Percentiles rank a stretch among this genome's conserved stretches.
Conservation (phyloP, 2,113 vertebrate species). For the Lontra canadensis region DNA sequence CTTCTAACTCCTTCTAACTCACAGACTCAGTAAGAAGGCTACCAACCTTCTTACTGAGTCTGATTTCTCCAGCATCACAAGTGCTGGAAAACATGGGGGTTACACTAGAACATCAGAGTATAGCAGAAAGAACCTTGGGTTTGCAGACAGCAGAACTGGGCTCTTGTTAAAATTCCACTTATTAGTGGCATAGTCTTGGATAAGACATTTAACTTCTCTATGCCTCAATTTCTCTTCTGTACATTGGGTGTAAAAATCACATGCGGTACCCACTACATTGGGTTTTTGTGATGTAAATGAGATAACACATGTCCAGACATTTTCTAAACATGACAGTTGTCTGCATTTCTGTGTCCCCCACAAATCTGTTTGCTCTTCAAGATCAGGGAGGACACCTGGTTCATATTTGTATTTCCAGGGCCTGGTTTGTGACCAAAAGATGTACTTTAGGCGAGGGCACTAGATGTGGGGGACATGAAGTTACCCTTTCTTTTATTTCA, state of each 20-base stretch:
- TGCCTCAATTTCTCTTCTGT: background rate
- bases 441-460: background rate
- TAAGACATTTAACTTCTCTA: background rate
- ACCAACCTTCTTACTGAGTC: background rate
- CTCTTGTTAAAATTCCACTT: background rate
- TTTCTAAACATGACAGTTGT: background rate
- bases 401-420: background rate
- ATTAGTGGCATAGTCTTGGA: background rate
- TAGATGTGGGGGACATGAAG: background rate
- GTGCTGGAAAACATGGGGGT: background rate
- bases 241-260: background rate
- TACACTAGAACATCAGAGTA: background rate
- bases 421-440: background rate
- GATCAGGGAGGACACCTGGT: background rate
- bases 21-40: too few species aligned
- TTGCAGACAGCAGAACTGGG: background rate
- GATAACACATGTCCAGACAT: background rate
- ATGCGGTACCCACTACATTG: fast-evolving
- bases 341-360: background rate
- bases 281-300: background rate
- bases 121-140: background rate
- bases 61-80: background rate
- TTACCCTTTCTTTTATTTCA: background rate
- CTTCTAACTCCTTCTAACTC: background rate
- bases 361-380: background rate